phyloP scores from a whole-genome alignment of 1,140 invertebrate genomes.

The Luehdorfia chinensis region DNA sequence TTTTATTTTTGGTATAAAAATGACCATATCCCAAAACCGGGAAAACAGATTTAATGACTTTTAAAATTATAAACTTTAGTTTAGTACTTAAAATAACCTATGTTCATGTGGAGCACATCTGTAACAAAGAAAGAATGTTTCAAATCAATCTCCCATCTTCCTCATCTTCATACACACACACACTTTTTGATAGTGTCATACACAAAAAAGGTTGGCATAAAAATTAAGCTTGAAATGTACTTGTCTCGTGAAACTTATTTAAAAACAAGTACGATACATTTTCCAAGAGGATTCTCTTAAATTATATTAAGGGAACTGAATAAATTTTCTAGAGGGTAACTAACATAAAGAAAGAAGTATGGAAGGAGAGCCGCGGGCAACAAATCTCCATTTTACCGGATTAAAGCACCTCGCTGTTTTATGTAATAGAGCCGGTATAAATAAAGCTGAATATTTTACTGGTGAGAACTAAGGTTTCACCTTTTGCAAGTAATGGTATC shows the following conservation, averaged over 20 bases:
- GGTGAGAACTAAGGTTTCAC: conserved; percentile 28
- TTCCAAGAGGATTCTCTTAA: conserved; percentile 24
- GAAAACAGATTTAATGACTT: too few relatives aligned
- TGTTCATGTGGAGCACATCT: too few relatives aligned
- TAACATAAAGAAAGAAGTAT: conserved; percentile 58
- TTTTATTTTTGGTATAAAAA: too few relatives aligned
- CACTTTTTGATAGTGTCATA: conserved; percentile 1
- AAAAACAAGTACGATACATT: conserved; percentile 12
- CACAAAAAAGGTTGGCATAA: background rate
- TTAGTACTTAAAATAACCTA: too few relatives aligned
- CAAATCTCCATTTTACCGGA: conserved; percentile 65
- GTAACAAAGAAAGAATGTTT: too few relatives aligned
- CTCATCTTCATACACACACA: too few relatives aligned
- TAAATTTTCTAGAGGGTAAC: conserved; percentile 48
- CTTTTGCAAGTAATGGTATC: conserved; percentile 20
- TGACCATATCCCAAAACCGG: too few relatives aligned
- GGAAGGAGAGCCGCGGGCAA: conserved; percentile 41
- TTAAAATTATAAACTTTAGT: too few relatives aligned
- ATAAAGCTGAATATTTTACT: conserved; percentile 50
- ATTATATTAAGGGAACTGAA: conserved; percentile 34
- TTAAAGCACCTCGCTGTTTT: conserved; percentile 60
- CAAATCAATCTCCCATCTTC: too few relatives aligned
- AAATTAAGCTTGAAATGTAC: conserved; percentile 26
- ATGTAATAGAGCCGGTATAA: conserved; percentile 50
- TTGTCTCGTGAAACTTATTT: conserved; percentile 14